Evolutionary conservation across 1,140 invertebrate species (phyloP).

Genomic region (Drosophila azteca): DNA sequence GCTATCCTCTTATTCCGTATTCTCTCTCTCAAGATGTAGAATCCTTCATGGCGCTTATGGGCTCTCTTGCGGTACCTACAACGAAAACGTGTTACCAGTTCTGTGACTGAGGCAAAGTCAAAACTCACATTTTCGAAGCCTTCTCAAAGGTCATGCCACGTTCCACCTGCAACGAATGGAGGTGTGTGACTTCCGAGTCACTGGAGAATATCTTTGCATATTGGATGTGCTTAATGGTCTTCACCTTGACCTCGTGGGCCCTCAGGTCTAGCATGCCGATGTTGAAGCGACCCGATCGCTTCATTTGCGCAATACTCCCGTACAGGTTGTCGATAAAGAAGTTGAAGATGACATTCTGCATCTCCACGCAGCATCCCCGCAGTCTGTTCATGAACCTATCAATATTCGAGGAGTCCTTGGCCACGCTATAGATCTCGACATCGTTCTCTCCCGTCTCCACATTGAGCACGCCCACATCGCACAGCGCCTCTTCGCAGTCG

Average conservation of each 20-base stretch:
- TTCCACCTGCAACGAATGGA: slow-evolving; percentile 96
- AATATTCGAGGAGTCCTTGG: slow-evolving; percentile 98
- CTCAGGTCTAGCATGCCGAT: slow-evolving; percentile 96
- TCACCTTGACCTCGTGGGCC: slow-evolving; percentile 92
- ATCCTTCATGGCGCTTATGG: slow-evolving; percentile 29
- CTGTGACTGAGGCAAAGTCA: no score
- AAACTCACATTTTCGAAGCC: slow-evolving; percentile 88
- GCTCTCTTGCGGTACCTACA: slow-evolving; percentile 23
- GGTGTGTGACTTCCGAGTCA: slow-evolving; percentile 93
- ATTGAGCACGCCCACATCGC: slow-evolving; percentile 96
- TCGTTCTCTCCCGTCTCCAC: slow-evolving; percentile 89
- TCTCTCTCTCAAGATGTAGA: slow-evolving; percentile 33
- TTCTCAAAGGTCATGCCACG: slow-evolving; percentile 93
- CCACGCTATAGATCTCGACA: slow-evolving; percentile 89
- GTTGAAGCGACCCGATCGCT: slow-evolving; percentile 91
- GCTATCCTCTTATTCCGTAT: slow-evolving; percentile 30
- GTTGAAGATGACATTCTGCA: slow-evolving; percentile 98
- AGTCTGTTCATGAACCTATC: slow-evolving; percentile 99
- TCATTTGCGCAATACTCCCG: slow-evolving; percentile 92
- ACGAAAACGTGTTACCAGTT: no score
- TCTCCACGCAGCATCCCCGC: slow-evolving; percentile 96
- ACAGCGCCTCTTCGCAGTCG: slow-evolving; percentile 93
- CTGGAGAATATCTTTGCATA: slow-evolving; percentile 94
- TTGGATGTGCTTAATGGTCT: slow-evolving; percentile 88
- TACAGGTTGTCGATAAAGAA: slow-evolving; percentile 98